Evolutionary conservation across 2,113 vertebrate species (phyloP).

Genomic region (Amia ocellicauda): DNA sequence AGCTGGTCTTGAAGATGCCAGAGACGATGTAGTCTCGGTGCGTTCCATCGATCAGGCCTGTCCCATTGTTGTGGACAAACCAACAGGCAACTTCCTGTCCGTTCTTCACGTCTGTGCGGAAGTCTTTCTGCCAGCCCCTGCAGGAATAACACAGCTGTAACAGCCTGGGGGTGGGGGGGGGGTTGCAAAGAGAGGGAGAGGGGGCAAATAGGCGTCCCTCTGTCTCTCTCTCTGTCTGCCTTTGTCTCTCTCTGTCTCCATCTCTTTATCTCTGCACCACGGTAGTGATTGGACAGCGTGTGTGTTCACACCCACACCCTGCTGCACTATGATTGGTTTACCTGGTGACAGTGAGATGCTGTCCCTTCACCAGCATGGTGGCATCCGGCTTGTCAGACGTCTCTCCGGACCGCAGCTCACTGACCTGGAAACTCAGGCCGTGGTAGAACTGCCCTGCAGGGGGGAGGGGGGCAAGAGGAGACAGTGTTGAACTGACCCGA

Average conservation of each 20-base stretch:
- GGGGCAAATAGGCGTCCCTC: not conserved
- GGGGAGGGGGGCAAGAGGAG: not conserved
- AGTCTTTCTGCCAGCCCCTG: slow-evolving; percentile 93
- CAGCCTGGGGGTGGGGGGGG: not conserved
- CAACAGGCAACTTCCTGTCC: slow-evolving; percentile 79
- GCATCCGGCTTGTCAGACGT: slow-evolving; percentile 84
- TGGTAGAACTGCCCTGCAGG: slow-evolving; percentile 87
- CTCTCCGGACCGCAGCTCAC: slow-evolving; percentile 70
- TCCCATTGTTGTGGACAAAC: slow-evolving; percentile 85
- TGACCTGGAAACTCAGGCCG: slow-evolving; percentile 77
- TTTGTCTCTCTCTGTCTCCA: too few relatives aligned
- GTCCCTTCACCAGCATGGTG: slow-evolving; percentile 85
- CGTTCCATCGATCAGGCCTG: slow-evolving; percentile 80
- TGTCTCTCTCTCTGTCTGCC: too few relatives aligned
- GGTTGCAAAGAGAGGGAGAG: not conserved
- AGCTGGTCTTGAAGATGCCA: slow-evolving; percentile 50
- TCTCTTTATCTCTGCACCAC: too few relatives aligned
- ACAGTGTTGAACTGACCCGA: not conserved
- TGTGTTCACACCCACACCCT: not conserved
- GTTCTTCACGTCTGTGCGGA: slow-evolving; percentile 52
- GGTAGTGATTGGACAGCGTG: too few relatives aligned
- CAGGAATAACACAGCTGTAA: not conserved
- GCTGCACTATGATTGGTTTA: slow-evolving; percentile 38
- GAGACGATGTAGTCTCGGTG: slow-evolving; percentile 76
- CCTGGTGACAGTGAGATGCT: slow-evolving; percentile 84